Base-by-base conservation (phyloP, 2,888 invertebrate species). In the Alsophila aescularia region DNA sequence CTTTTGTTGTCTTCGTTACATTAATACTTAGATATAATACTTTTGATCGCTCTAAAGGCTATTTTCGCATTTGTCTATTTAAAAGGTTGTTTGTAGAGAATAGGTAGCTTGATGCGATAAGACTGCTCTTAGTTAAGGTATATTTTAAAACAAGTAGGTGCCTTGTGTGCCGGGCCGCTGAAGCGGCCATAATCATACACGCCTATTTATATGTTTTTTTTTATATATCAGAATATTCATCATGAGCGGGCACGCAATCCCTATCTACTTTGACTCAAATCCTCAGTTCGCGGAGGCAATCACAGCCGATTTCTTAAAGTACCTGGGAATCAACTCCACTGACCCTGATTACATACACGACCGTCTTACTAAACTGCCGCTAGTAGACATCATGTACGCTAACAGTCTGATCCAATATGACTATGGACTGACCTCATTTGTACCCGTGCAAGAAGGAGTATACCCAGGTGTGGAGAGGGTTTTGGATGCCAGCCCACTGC, bases 311-410 rank as follows among this genome's bases (percentile, higher is more conserved):
- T 74, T 75, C 21, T 87, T 75, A 61, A 73, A 70, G 56, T 35
- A 9, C 47, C 94, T 35, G 87, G 93, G 73, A 16, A 67, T 75
- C 10, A 70, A 71, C 37, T 53, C 68, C n/a, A 70, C 66, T 2
- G 67, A 74, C 29, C 66, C 73, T 2, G 61, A 60, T n/a, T 41
- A 64, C 21, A 68, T 76, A 7, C 68, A 74, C 40, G 29, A 62
- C 2, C 45, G 52, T 21, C 67, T 81, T 2, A 39, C 62, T 0
- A 49, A 62, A 4, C 64, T 61, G 29, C 62, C 75, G 0, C 58
- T 75, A 0, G 40, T 69, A 2, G 51, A 90, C 82, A 69, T 81
- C 36, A 53, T 77, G 40, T 53, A 63, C 13, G 77, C 73, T 1
- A 68, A 18, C 53, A 55, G 7, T 34, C 45, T 2, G 44, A 47